These are phyloP conservation scores for Agrenia bidenticulata DNA, from an alignment of 2,888 invertebrate genomes.

Conservation along the genomic window DNA sequence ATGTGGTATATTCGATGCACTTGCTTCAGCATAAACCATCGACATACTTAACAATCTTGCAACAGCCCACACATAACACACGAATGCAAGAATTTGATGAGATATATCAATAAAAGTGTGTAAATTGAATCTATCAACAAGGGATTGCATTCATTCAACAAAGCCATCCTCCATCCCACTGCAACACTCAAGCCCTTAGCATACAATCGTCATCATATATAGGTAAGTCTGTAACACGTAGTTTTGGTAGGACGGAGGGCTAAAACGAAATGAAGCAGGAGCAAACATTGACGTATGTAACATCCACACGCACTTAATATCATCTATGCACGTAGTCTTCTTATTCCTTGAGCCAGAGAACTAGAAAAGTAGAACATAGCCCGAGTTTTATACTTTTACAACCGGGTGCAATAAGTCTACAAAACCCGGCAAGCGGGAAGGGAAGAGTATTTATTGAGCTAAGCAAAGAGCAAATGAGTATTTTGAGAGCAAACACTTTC, in stretches of 20 bases:
- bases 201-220: too few relatives aligned
- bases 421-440: background rate
- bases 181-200: too few relatives aligned
- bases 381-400: constrained; percentile 4
- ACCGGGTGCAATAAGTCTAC: constrained; percentile 19
- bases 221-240: too few relatives aligned
- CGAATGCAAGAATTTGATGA: constrained; percentile 17
- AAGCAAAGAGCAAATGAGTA: constrained; percentile 44
- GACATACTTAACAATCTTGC: background rate
- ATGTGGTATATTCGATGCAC: too few relatives aligned
- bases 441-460: constrained; percentile 16
- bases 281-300: constrained; percentile 11
- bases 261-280: constrained; percentile 12
- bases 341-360: too few relatives aligned
- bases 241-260: background rate
- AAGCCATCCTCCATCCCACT: background rate
- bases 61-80: background rate
- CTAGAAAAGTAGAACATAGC: constrained; percentile 3
- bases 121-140: constrained; percentile 23
- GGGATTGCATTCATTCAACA: constrained; percentile 24
- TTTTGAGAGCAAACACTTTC: constrained; percentile 47
- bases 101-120: constrained; percentile 18
- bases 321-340: too few relatives aligned
- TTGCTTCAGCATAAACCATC: too few relatives aligned
- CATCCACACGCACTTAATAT: too few relatives aligned